phyloP scores from a whole-genome alignment of 2,113 vertebrate species.

The Hoplias malabaricus region DNA sequence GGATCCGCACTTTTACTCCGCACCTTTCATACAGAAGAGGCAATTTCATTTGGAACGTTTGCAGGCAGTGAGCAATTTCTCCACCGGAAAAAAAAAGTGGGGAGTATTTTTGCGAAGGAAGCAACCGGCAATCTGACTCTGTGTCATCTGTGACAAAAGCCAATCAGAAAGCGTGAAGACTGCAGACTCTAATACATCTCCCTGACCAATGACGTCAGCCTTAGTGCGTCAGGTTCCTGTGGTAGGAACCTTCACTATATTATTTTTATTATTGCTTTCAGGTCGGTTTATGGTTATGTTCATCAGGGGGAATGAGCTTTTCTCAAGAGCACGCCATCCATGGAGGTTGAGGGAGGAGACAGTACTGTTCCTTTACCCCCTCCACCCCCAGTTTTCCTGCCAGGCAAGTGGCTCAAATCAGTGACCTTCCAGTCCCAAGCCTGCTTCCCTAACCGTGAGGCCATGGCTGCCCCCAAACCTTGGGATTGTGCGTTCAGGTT shows the following conservation, averaged over 20 bases:
- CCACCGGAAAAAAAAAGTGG: slow-evolving; percentile 1
- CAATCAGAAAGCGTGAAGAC: slow-evolving; percentile 19
- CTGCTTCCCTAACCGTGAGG: too few species aligned
- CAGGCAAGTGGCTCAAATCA: too few species aligned
- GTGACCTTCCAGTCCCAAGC: too few species aligned
- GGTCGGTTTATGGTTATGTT: too few species aligned
- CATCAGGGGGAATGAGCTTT: too few species aligned
- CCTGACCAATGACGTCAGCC: background rate
- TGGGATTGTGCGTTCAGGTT: too few species aligned
- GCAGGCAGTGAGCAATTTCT: slow-evolving; percentile 19
- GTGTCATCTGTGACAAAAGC: slow-evolving; percentile 35
- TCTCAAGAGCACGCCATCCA: too few species aligned
- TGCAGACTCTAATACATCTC: slow-evolving; percentile 11
- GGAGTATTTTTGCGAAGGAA: slow-evolving; percentile 15
- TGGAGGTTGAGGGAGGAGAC: too few species aligned
- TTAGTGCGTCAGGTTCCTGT: background rate
- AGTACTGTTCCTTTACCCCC: too few species aligned
- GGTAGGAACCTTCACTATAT: background rate
- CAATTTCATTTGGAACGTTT: slow-evolving; percentile 2
- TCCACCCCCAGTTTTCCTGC: too few species aligned
- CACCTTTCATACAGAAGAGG: background rate
- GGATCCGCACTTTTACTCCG: background rate
- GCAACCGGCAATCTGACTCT: slow-evolving; percentile 7
- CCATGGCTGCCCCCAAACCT: too few species aligned
- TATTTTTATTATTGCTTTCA: background rate